Base-by-base conservation (phyloP, 2,888 invertebrate genomes). In the Drosophila falleni region DNA sequence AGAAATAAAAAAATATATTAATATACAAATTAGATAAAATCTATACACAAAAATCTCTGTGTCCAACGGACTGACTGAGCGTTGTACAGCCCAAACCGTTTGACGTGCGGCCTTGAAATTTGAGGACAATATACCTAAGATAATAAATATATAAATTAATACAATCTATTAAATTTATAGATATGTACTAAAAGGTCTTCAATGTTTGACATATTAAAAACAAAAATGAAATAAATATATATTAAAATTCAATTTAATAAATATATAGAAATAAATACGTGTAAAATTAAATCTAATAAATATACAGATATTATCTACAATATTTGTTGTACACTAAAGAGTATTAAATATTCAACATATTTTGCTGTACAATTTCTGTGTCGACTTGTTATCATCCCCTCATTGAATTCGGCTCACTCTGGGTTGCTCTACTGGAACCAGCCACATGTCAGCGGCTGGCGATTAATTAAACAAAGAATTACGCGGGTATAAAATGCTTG, bases 401-500 rank as follows among this genome's bases (percentile, higher is more conserved):
- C 69, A 47, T 47, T 66, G 69, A 54, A 71, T 75, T 74, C 53
- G 74, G 49, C 62, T 39, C 60, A 79, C 69, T 62, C 62, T 74
- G 61, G 72, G 50, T 71, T 81, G 80, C 83, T 88, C 87, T 80
- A 80, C 71, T 84, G 83, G 72, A 88, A 87, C 89, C 89, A 87
- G 75, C 78, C 84, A 64, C 89, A 89, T 84, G 84, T 84, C 87
- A 84, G 42, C 87, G 81, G 75, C 49, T 73, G 87, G 89, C 89
- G 81, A 84, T 84, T 89, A 83, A 83, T 84, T 84, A 87, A 87
- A 84, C 78, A 78, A 79, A 86, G 89, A 91, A 91, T 91, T 91
- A 91, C 87, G 90, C 91, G 90, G 89, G 90, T 86, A 87, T 78
- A 77, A 90, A 90, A 88, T 87, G 89, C 89, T 90, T 91, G 90